Conservation (phyloP, 2,888 invertebrate species). For the Diogma glabrata region DNA sequence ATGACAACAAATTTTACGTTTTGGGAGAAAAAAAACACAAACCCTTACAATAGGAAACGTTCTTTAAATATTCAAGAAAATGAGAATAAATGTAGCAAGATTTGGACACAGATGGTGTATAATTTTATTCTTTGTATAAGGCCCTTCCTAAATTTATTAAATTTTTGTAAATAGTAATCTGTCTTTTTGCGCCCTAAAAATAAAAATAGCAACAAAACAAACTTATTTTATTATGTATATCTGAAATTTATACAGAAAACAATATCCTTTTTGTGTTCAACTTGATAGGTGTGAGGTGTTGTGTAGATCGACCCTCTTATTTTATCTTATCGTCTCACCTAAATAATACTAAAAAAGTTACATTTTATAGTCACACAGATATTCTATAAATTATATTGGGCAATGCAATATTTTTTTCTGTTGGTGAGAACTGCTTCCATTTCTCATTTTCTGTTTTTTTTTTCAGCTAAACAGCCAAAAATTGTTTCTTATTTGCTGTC, state of each 20-base stretch:
- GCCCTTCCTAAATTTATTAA: constrained; percentile 6
- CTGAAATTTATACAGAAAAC: constrained; percentile 3
- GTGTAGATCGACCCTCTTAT: constrained; percentile 1
- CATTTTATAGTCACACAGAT: constrained; percentile 3
- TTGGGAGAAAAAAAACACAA: no score
- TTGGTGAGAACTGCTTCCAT: no score
- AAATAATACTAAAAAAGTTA: background rate
- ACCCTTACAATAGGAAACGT: no score
- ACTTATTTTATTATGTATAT: no score
- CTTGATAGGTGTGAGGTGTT: no score
- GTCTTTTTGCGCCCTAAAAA: constrained; percentile 8
- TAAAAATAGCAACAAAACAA: no score
- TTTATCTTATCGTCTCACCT: background rate
- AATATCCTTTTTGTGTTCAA: constrained; percentile 6
- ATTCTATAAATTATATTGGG: constrained; percentile 8
- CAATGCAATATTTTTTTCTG: constrained; percentile 2
- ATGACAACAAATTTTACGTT: no score
- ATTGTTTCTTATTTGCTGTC: no score
- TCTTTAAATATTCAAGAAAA: no score
- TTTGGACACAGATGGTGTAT: constrained; percentile 8
- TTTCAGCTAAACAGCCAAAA: no score
- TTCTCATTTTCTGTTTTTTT: no score
- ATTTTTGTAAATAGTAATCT: constrained; percentile 7
- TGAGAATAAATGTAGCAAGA: constrained; percentile 1
- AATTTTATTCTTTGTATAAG: background rate